Base-by-base conservation (phyloP, 2,113 vertebrate genomes). In the Lota lota region DNA sequence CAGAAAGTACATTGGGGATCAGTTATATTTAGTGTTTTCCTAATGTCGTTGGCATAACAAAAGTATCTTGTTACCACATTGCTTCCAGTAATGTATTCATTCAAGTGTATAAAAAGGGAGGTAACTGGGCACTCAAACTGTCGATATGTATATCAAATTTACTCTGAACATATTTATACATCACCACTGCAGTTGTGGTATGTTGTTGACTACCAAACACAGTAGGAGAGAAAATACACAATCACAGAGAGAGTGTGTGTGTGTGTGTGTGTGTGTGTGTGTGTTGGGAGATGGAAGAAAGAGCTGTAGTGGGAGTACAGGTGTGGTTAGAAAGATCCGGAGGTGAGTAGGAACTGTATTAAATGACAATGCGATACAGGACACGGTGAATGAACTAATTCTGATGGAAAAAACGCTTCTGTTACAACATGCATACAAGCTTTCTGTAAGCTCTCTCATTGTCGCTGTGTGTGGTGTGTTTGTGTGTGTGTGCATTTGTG, bases 351-450 rank as follows among this genome's bases (percentile, higher is more conserved):
- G 69, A 81, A 78, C 79, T 56, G 70, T 82, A 79, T 84, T 79
- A 79, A 77, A 81, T 81, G 73, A 81, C 78, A 78, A 72, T 78
- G 76, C 76, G 75, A 77, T 84, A 84, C 75, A 74, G 74, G 77
- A 73, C 28, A 75, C 71, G 77, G 63, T 82, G 79, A 75, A 69
- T 84, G 79, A 82, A 72, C 77, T 82, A 79, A 84, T 84, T 75
- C 82, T 70, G 79, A 73, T 69, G 70, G 79, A 69, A 72, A 78
- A 82, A 82, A 73, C 74, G 68, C 72, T 72, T 75, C 74, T 76
- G 66, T 79, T 79, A 74, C 74, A 69, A 79, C 73, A 72, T 72
- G 69, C 66, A 69, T 63, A 70, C 66, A 14, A 47, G 40, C 40
- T 47, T 47, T 47, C 40, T 47, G 40, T 47, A 47, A 47, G 40